Evolutionary conservation across 2,113 vertebrate species (phyloP).

Genomic region (Astur gentilis): DNA sequence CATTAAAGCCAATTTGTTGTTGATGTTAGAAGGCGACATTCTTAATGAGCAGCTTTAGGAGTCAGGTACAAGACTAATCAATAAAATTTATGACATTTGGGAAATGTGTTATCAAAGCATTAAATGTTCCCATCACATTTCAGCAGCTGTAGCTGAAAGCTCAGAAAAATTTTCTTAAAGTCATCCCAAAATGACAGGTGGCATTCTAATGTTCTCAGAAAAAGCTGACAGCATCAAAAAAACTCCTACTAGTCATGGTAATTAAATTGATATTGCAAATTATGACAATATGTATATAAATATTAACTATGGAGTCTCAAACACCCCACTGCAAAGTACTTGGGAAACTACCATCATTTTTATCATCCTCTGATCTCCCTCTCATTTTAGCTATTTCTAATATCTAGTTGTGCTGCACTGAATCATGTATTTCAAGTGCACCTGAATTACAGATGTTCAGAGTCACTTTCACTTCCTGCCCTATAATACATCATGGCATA

Average conservation of each 20-base stretch:
- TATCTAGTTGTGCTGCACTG: neutral
- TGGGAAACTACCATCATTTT: neutral
- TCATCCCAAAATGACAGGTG: neutral
- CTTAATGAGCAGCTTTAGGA: neutral
- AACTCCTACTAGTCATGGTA: neutral
- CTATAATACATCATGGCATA: neutral
- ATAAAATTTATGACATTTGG: neutral
- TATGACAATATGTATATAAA: neutral
- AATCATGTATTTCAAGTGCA: neutral
- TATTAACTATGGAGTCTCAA: neutral
- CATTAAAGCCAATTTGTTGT: neutral
- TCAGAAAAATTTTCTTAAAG: neutral
- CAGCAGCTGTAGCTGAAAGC: neutral
- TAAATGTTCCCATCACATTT: neutral
- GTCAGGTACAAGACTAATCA: neutral
- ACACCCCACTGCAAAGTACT: neutral
- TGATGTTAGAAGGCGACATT: neutral
- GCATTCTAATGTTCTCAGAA: neutral
- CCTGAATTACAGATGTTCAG: neutral
- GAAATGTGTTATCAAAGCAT: neutral
- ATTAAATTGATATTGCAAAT: neutral
- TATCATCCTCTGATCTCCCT: neutral
- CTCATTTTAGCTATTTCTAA: neutral
- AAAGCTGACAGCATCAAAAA: neutral
- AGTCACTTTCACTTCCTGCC: neutral